Conservation (phyloP, 2,797 vertebrate genomes). For the Girardinus metallicus region DNA sequence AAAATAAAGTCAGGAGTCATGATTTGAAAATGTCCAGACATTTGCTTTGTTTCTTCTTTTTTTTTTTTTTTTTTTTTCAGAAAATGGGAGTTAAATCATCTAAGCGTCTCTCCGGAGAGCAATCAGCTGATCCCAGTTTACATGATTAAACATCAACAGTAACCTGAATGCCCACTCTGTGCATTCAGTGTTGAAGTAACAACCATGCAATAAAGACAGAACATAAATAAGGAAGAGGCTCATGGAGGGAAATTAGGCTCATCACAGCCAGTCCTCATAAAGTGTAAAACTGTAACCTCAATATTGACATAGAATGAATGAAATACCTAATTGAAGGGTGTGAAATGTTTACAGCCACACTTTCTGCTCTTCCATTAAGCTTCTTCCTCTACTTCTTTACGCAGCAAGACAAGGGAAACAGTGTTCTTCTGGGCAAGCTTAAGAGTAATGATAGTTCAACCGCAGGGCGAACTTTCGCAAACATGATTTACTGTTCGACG, state of each 20-base stretch:
- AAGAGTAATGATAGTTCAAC: constrained; percentile 3
- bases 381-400: not conserved
- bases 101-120: not conserved
- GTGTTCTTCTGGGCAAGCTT: constrained; percentile 6
- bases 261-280: constrained; percentile 1
- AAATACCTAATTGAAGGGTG: not conserved
- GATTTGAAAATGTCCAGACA: not conserved
- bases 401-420: not conserved
- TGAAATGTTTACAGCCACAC: not conserved
- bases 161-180: not conserved
- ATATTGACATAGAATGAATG: not conserved
- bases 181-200: not conserved
- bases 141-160: constrained; percentile 1
- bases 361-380: not conserved
- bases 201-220: not conserved
- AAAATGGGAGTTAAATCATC: constrained; percentile 1
- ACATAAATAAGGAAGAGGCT: not conserved
- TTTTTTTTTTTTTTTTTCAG: not conserved
- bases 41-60: not conserved
- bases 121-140: constrained; percentile 1
- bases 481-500: constrained; percentile 41
- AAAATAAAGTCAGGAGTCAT: constrained; percentile 20
- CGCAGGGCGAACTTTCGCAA: not conserved
- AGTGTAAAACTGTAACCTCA: not conserved
- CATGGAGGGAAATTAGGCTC: not conserved